phyloP scores from a whole-genome alignment of 2,888 invertebrate genomes.

The Spatulosminthurus flaviceps region DNA sequence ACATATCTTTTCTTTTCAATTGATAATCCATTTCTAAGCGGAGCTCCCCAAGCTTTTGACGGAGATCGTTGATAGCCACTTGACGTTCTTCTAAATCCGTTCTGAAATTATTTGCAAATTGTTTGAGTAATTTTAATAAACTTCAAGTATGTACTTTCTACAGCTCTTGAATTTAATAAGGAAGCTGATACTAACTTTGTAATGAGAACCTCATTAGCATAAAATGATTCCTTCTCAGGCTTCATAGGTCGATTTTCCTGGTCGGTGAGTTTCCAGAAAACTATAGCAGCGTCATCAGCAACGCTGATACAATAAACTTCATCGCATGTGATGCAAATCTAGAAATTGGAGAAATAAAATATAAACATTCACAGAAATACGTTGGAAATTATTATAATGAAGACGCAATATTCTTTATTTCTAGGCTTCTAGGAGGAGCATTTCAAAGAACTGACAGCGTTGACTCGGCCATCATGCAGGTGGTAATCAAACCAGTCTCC shows the following conservation, averaged over 20 bases:
- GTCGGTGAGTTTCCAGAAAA: constrained; percentile 84
- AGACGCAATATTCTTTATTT: no score
- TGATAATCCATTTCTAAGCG: constrained; percentile 89
- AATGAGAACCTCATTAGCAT: constrained; percentile 84
- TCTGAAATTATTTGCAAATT: constrained; percentile 27
- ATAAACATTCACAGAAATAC: not conserved
- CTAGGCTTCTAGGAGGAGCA: no score
- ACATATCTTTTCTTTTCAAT: constrained; percentile 77
- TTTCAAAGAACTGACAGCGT: constrained; percentile 69
- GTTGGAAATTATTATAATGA: not conserved
- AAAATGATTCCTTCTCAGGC: constrained; percentile 78
- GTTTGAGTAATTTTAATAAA: no score
- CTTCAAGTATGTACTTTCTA: no score
- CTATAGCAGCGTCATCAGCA: constrained; percentile 80
- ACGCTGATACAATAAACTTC: constrained; percentile 72
- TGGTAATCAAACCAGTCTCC: constrained; percentile 70
- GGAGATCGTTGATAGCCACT: constrained; percentile 73
- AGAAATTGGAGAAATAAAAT: not conserved
- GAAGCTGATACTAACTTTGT: constrained; percentile 71
- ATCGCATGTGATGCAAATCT: constrained; percentile 60
- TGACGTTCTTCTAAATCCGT: constrained; percentile 82
- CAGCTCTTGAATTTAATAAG: no score
- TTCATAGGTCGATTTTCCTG: constrained; percentile 76
- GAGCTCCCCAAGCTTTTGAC: constrained; percentile 81
- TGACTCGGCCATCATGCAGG: constrained; percentile 70